Evolutionary conservation across 2,113 vertebrate species (phyloP).

Genomic region (Phrynocephalus versicolor): DNA sequence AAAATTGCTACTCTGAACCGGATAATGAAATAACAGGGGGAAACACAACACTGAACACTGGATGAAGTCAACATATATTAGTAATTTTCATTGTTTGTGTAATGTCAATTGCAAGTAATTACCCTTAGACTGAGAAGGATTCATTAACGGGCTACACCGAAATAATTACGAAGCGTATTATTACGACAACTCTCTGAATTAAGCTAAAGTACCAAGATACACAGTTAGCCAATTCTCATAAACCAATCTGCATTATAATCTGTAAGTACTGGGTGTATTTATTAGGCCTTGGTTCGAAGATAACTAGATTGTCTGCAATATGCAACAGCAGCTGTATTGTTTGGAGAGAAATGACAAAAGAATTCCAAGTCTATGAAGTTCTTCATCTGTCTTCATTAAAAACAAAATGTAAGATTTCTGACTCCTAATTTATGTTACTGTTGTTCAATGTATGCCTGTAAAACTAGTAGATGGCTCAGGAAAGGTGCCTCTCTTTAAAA

Average conservation of each 20-base stretch:
- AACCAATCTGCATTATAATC: constrained; percentile 66
- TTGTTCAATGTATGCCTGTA: constrained; percentile 11
- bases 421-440: constrained; percentile 50
- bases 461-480: neutral
- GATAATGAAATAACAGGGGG: constrained; percentile 25
- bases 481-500: neutral
- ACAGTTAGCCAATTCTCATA: constrained; percentile 55
- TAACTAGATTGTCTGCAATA: constrained; percentile 68
- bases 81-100: constrained; percentile 63
- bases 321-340: constrained; percentile 43
- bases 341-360: constrained; percentile 28
- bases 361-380: constrained; percentile 44
- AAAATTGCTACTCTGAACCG: constrained; percentile 36
- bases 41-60: constrained; percentile 14
- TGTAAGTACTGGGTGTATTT: constrained; percentile 57
- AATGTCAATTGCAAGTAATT: constrained; percentile 71
- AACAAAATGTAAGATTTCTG: constrained; percentile 47
- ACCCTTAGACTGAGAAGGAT: constrained; percentile 62
- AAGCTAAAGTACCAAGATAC: constrained; percentile 65
- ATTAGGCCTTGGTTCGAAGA: constrained; percentile 49
- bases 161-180: constrained; percentile 64
- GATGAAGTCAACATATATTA: constrained; percentile 45
- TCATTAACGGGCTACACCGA: constrained; percentile 64
- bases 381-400: constrained; percentile 33
- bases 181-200: constrained; percentile 59